Conservation (phyloP, 2,797 vertebrate species). For the Carcharodon carcharias region DNA sequence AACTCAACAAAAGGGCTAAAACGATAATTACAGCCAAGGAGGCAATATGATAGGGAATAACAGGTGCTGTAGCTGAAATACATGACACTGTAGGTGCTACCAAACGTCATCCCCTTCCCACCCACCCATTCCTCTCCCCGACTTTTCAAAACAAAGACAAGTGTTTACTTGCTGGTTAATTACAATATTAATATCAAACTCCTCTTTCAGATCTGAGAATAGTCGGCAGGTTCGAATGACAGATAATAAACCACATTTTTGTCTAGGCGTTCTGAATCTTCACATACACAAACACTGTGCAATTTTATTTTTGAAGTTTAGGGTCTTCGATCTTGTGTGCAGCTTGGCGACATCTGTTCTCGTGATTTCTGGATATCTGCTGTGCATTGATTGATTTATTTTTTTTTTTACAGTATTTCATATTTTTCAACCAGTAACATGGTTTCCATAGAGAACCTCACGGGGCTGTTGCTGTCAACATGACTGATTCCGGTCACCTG, state of each 20-base stretch:
- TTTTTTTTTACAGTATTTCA: constrained; percentile 78
- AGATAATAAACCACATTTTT: constrained; percentile 21
- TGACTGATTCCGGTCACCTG: constrained; percentile 88
- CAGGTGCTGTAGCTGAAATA: constrained; percentile 37
- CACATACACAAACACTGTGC: constrained; percentile 15
- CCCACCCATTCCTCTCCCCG: constrained; percentile 2
- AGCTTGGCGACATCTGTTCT: constrained; percentile 41
- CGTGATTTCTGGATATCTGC: constrained; percentile 49
- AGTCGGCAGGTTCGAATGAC: constrained; percentile 16
- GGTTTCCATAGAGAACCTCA: constrained; percentile 87
- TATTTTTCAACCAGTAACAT: constrained; percentile 95
- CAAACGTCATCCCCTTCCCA: constrained; percentile 35
- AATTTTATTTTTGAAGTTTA: constrained; percentile 11
- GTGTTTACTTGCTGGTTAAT: constrained; percentile 38
- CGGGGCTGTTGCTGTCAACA: constrained; percentile 75
- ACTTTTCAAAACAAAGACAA: constrained; percentile 39
- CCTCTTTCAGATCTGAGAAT: constrained; percentile 32
- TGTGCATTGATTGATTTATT: constrained; percentile 34
- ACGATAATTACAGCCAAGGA: constrained; percentile 48
- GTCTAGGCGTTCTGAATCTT: not conserved
- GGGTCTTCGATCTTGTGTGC: not conserved
- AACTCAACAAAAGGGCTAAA: constrained; percentile 51
- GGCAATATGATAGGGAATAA: constrained; percentile 42
- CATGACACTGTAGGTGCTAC: constrained; percentile 40
- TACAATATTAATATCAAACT: constrained; percentile 38